These are phyloP conservation scores for Amblyjoppa proteus DNA, from an alignment of 2,888 invertebrate genomes.

Conservation along the genomic window DNA sequence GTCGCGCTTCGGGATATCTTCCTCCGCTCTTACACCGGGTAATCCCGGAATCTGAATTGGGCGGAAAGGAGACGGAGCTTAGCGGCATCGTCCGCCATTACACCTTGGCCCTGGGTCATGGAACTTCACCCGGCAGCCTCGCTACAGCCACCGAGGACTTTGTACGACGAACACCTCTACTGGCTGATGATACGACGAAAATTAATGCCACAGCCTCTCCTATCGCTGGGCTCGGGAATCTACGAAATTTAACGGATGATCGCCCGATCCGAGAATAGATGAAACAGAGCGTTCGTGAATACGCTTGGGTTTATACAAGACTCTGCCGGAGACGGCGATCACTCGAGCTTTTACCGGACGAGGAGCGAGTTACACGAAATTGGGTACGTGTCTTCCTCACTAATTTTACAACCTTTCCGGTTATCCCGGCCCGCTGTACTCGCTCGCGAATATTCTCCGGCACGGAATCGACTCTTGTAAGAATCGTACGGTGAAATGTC, in stretches of 20 bases:
- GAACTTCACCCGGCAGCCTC: constrained; percentile 42
- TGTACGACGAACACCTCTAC: not conserved
- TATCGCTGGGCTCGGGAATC: constrained; percentile 14
- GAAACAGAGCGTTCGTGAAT: constrained; percentile 28
- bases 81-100: constrained; percentile 34
- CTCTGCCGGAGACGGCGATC: constrained; percentile 27
- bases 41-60: constrained; percentile 73
- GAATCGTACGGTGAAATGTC: constrained; percentile 6
- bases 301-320: constrained; percentile 26
- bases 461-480: not conserved
- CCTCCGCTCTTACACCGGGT: constrained; percentile 19
- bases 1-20: constrained; percentile 75
- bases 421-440: not conserved
- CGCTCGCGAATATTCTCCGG: constrained; percentile 6
- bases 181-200: constrained; percentile 47
- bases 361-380: constrained; percentile 6
- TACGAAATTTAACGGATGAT: constrained; percentile 52
- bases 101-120: constrained; percentile 48
- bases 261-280: constrained; percentile 25
- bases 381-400: constrained; percentile 20
- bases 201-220: constrained; percentile 45
- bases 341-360: constrained; percentile 31
- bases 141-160: not conserved
- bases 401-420: constrained; percentile 23
- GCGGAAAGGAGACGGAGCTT: constrained; percentile 83